Percentiles rank a stretch among this genome's conserved stretches.
Conservation (phyloP, 2,888 invertebrate genomes). For the Empis stercorea region DNA sequence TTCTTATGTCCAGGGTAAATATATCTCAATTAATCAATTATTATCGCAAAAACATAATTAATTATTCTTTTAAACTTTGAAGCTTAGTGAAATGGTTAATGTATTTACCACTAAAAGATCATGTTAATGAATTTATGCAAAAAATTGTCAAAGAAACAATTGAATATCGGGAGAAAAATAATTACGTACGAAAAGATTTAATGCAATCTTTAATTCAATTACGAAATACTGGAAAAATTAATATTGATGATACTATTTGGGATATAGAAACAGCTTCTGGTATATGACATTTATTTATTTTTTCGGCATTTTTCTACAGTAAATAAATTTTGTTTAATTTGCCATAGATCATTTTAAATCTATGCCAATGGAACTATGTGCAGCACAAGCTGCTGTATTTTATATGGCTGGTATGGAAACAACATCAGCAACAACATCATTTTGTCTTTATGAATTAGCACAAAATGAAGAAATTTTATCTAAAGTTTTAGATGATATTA, state of each 20-base stretch:
- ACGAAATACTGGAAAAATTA: conserved; percentile 32
- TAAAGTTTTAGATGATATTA: conserved; percentile 30
- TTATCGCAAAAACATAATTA: background rate
- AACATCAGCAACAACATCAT: conserved; percentile 33
- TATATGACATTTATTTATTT: too few species aligned
- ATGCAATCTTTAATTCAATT: conserved; percentile 37
- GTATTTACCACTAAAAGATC: conserved; percentile 15
- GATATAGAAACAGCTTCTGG: conserved; percentile 23
- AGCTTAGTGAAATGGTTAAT: too few species aligned
- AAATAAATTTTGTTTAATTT: background rate
- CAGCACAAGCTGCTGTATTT: conserved; percentile 34
- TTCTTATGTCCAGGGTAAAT: conserved; percentile 15
- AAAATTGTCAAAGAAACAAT: conserved; percentile 33
- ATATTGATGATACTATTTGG: conserved; percentile 26
- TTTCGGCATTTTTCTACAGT: too few species aligned
- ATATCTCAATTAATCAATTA: conserved; percentile 9
- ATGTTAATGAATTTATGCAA: conserved; percentile 23
- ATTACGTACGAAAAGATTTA: conserved; percentile 35
- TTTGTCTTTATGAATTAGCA: conserved; percentile 34
- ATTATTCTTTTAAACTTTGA: background rate
- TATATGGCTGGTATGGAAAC: conserved; percentile 39
- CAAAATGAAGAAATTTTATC: conserved; percentile 31
- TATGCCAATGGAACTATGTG: conserved; percentile 29
- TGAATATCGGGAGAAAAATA: conserved; percentile 31
- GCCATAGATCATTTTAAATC: conserved; percentile 20